phyloP scores from a whole-genome alignment of 2,113 vertebrate species.

The Cephalopterus ornatus region DNA sequence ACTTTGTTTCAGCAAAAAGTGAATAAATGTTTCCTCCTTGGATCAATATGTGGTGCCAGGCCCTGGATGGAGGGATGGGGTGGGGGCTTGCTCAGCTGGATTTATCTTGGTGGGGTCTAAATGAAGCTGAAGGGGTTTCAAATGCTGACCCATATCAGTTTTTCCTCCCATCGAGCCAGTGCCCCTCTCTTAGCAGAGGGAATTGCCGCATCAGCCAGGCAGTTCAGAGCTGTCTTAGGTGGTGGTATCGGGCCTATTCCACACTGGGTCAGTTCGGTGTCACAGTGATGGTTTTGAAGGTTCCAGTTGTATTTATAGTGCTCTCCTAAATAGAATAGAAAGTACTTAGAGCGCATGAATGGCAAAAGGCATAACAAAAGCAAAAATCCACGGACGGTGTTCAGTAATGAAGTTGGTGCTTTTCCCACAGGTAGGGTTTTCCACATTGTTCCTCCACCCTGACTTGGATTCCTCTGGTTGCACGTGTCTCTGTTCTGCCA shows the following conservation, averaged over 20 bases:
- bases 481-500: accelerated
- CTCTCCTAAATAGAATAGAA: not conserved
- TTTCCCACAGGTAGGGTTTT: not conserved
- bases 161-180: not conserved
- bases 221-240: not conserved
- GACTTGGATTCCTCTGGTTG: not conserved
- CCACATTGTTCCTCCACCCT: not conserved
- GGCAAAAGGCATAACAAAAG: not conserved
- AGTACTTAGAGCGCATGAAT: not conserved
- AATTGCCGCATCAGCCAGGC: not conserved
- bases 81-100: not conserved
- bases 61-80: not conserved
- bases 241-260: not conserved
- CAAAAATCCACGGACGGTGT: not conserved
- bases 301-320: not conserved
- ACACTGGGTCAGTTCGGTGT: accelerated
- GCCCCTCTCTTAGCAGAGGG: not conserved
- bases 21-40: not conserved
- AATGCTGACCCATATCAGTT: not conserved
- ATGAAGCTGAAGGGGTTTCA: not conserved
- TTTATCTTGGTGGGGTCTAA: not conserved
- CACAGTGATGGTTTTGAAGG: not conserved
- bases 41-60: not conserved
- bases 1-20: not conserved
- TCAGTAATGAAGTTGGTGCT: not conserved